phyloP scores from a whole-genome alignment of 2,888 invertebrate genomes.

The Rugalucina vietnamica region DNA sequence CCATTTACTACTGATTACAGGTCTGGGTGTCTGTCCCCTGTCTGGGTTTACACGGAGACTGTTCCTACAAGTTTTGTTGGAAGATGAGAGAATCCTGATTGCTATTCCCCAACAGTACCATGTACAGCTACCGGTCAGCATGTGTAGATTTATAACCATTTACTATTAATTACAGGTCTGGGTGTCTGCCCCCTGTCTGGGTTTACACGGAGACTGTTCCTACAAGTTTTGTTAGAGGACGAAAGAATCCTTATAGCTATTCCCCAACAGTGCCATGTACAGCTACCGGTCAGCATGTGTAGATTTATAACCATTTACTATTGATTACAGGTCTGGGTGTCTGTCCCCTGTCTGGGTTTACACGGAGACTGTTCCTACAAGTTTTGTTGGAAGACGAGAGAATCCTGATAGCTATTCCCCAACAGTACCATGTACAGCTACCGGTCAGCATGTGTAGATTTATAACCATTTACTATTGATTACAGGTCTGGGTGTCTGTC shows the following conservation, averaged over 20 bases:
- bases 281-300: conserved; percentile 71
- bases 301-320: too few relatives aligned
- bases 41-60: conserved; percentile 95
- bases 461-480: too few relatives aligned
- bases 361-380: conserved; percentile 93
- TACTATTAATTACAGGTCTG: conserved; percentile 63
- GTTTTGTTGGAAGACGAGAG: conserved; percentile 94
- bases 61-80: conserved; percentile 93
- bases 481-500: conserved; percentile 67
- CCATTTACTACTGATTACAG: too few relatives aligned
- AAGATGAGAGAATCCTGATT: conserved; percentile 93
- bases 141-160: too few relatives aligned
- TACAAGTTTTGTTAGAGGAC: conserved; percentile 93
- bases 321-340: conserved; percentile 62
- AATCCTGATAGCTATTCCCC: conserved; percentile 86
- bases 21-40: conserved; percentile 83
- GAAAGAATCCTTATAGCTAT: conserved; percentile 90
- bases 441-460: too few relatives aligned
- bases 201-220: conserved; percentile 93
- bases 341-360: conserved; percentile 90
- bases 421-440: conserved; percentile 72
- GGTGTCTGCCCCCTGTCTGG: conserved; percentile 87
- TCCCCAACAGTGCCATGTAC: conserved; percentile 68
- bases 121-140: conserved; percentile 71
- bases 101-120: conserved; percentile 66